These are phyloP conservation scores for Gerosis bhagava DNA, from an alignment of 2,888 invertebrate species.

Conservation along the genomic window DNA sequence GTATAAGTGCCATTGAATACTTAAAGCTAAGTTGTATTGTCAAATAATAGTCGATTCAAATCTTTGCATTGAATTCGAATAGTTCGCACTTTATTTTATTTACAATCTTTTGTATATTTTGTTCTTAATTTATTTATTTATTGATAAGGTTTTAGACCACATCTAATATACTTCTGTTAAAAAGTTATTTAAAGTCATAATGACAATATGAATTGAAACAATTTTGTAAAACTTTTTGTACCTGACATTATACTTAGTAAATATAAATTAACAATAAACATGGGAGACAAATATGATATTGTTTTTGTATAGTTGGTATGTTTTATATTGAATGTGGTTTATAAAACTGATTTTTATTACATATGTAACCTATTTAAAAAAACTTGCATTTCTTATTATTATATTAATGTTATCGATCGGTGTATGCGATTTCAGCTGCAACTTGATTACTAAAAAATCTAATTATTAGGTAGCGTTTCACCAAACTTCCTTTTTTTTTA, in stretches of 20 bases:
- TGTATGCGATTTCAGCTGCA: conserved; percentile 8
- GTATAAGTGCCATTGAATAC: conserved; percentile 47
- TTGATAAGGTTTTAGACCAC: conserved; percentile 5
- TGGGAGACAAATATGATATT: too few relatives aligned
- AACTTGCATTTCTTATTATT: conserved; percentile 1
- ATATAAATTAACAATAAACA: too few relatives aligned
- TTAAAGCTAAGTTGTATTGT: conserved; percentile 29
- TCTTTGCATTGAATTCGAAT: conserved; percentile 1
- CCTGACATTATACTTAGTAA: too few relatives aligned
- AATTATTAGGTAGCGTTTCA: too few relatives aligned
- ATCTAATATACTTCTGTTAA: neutral
- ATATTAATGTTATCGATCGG: conserved; percentile 11
- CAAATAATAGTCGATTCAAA: conserved; percentile 13
- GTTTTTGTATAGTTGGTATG: neutral
- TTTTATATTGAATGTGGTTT: conserved; percentile 5
- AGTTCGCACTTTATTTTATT: conserved; percentile 9
- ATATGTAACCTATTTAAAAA: conserved; percentile 5
- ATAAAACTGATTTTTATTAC: neutral
- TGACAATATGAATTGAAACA: too few relatives aligned
- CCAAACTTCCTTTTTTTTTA: too few relatives aligned
- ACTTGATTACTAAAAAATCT: too few relatives aligned
- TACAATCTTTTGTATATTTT: conserved; percentile 4
- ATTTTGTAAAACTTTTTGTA: too few relatives aligned
- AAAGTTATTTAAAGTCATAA: too few relatives aligned
- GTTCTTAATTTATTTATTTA: conserved; percentile 13